A percentile compares a stretch with the other conserved stretches of the same genome.
phyloP scores from a whole-genome alignment of 2,797 vertebrate species.

The Phrynocephalus forsythii region DNA sequence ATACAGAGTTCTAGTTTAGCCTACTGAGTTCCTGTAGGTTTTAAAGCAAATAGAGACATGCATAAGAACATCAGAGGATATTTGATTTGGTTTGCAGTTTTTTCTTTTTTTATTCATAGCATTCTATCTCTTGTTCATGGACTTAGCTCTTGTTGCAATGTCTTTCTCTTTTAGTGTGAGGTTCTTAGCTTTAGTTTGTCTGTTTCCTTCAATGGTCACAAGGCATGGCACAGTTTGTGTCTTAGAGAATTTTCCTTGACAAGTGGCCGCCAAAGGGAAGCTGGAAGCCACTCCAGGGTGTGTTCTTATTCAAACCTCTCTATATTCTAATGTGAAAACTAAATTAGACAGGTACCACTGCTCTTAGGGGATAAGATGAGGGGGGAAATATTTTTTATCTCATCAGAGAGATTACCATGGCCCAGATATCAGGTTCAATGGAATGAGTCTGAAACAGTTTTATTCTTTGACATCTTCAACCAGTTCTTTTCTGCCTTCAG shows the following conservation, averaged over 20 bases:
- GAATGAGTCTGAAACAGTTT: not conserved
- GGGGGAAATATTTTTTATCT: not conserved
- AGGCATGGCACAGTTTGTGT: conserved; percentile 27
- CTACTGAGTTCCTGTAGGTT: not conserved
- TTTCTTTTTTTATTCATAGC: not conserved
- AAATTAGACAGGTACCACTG: conserved; percentile 37
- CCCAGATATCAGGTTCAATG: not conserved
- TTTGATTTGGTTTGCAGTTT: not conserved
- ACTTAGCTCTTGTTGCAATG: not conserved
- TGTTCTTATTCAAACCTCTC: conserved; percentile 59
- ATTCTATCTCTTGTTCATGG: not conserved
- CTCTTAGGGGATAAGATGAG: not conserved
- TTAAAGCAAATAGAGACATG: not conserved
- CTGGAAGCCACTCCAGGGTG: conserved; percentile 44
- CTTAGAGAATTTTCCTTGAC: conserved; percentile 29
- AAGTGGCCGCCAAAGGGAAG: conserved; percentile 30
- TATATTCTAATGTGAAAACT: not conserved
- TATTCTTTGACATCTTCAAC: conserved; percentile 9
- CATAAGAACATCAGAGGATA: not conserved
- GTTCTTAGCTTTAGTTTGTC: not conserved
- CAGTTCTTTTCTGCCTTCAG: conserved; percentile 18
- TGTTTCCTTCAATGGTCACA: not conserved
- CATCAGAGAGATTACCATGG: conserved; percentile 31
- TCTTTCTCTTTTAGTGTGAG: not conserved
- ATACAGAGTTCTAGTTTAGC: too few species aligned